These are phyloP conservation scores for Brotula barbata DNA, from an alignment of 2,797 vertebrate species.

Conservation along the genomic window DNA sequence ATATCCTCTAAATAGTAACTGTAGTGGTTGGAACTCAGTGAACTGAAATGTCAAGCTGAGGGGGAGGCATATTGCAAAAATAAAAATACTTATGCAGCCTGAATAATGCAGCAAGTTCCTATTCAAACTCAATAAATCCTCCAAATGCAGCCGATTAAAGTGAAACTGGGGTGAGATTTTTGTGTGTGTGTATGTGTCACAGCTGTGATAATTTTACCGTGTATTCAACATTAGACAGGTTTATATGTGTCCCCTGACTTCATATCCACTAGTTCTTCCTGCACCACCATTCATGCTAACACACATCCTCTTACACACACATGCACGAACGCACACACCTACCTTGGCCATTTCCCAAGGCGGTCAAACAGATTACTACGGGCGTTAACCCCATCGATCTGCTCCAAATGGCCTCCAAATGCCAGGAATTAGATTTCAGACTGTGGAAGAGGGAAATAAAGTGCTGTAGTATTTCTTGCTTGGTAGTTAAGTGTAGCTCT, in stretches of 20 bases:
- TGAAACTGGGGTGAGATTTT: constrained; percentile 1
- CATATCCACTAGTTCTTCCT: constrained; percentile 27
- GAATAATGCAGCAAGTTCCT: constrained; percentile 4
- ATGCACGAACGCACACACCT: constrained; percentile 28
- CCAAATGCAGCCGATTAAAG: background rate
- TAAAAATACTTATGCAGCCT: background rate
- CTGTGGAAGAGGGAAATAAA: constrained; percentile 62
- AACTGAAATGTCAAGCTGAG: constrained; percentile 36
- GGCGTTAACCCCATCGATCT: constrained; percentile 71
- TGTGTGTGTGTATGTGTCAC: background rate
- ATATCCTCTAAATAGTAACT: constrained; percentile 29
- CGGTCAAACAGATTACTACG: constrained; percentile 68
- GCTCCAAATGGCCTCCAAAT: constrained; percentile 72
- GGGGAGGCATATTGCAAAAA: constrained; percentile 18
- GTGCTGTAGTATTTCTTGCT: constrained; percentile 62
- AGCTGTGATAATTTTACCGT: constrained; percentile 8
- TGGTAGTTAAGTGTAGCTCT: constrained; percentile 44
- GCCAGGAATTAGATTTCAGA: constrained; percentile 73
- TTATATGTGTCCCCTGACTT: constrained; percentile 17
- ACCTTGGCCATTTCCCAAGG: constrained; percentile 64
- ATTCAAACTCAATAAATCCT: background rate
- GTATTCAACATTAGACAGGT: constrained; percentile 17
- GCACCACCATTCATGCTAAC: constrained; percentile 12
- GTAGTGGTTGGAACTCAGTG: constrained; percentile 6
- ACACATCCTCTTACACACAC: background rate